Evolutionary conservation across 2,113 vertebrate species (phyloP), one percentile per base, ranked within the genome.

Genomic region (Gorilla gorilla): DNA sequence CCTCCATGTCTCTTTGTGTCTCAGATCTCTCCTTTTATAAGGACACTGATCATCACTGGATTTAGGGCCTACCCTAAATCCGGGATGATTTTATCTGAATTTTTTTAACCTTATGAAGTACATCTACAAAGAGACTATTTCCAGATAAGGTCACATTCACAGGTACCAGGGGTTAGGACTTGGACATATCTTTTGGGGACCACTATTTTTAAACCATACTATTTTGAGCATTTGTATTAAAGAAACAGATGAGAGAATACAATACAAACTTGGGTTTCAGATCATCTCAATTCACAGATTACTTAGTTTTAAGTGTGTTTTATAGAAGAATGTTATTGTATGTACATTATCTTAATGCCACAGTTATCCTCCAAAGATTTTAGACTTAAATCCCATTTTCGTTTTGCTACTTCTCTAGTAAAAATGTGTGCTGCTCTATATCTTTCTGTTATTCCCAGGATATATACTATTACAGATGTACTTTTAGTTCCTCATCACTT

Each of bases 301-400:
- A 84, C 43, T 95, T 93, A 43, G 23, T n/a, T 89, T 72, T 16
- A 85, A 94, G 45, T 70, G 5, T 91, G 50, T 32, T 92, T 96
- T 86, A 27, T 35, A 40, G 3, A 79, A 61, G 64, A 66, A 78
- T 45, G 12, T 59, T 88, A 79, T 50, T 43, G 11, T 68, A 45
- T 38, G 3, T 88, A 32, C 6, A 72, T 27, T 64, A 30, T 12
- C 27, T 94, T 45, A 83, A 55, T 86, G 43, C 40, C 30, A 59
- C 22, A 86, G 32, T 16, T 85, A 43, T 48, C 10, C 11, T 25
- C 20, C 7, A 86, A 83, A 90, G 79, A 96, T 84, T 82, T 96
- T 64, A 83, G 59, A 32, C 9, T 79, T 78, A 59, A 89, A 86
- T 86, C 93, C 78, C 18, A 38, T 93, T 91, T 81, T 81, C 6